These are phyloP conservation scores for Zoroaster sp. DNA, from an alignment of 53 echinoderm and acorn worm genomes.

Conservation along the genomic window DNA sequence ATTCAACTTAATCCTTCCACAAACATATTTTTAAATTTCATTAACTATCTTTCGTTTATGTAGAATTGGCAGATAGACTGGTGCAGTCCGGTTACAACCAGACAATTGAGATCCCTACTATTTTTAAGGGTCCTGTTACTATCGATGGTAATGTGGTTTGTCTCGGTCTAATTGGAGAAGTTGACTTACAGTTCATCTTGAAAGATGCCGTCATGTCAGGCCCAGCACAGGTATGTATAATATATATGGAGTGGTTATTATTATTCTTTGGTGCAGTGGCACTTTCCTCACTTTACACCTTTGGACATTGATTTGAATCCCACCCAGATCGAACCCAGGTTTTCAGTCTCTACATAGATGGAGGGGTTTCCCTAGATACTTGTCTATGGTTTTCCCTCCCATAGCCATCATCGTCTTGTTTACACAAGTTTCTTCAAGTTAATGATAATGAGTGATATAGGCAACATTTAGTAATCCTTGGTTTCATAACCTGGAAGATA, in stretches of 20 bases:
- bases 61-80: constrained; percentile 42
- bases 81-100: neutral
- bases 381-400: neutral
- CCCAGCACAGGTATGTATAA: neutral
- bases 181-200: constrained; percentile 38
- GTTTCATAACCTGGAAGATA: no score
- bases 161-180: constrained; percentile 20
- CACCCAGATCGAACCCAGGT: no score
- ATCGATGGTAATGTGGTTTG: constrained; percentile 36
- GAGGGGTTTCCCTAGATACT: neutral
- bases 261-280: no score
- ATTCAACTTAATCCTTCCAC: no score
- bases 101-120: constrained; percentile 24
- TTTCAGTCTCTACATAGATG: neutral
- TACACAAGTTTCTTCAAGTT: no score
- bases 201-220: constrained; percentile 36
- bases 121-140: constrained; percentile 54
- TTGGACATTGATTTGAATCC: no score
- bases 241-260: no score
- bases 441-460: no score
- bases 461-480: no score
- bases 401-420: neutral
- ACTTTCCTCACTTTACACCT: neutral
- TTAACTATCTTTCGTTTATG: neutral
- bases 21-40: neutral